Conservation (phyloP, 2,113 vertebrate genomes). For the Physeter macrocephalus region DNA sequence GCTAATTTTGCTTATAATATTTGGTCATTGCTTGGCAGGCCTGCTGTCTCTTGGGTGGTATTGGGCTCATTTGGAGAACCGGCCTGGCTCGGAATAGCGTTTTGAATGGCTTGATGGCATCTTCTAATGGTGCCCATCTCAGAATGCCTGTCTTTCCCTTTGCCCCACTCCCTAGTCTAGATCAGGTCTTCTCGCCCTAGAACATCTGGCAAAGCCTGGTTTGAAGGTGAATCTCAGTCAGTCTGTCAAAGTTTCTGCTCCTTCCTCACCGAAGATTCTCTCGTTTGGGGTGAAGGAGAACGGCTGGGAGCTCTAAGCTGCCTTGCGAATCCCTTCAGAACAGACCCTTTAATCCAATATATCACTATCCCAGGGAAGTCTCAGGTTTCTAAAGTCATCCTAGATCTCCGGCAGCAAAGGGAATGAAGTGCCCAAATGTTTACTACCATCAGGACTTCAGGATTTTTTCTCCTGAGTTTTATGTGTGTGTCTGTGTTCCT, state of each 20-base stretch:
- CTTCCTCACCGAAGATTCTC: background rate
- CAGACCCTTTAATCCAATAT: background rate
- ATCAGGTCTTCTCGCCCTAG: background rate
- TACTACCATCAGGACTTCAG: background rate
- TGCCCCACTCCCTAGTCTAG: background rate
- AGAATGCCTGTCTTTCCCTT: background rate
- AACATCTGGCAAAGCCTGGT: background rate
- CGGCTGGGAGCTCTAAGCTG: background rate
- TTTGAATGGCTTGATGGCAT: background rate
- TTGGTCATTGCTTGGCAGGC: slow-evolving; percentile 32
- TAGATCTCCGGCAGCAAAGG: background rate
- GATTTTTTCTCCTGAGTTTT: background rate
- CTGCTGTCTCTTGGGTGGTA: background rate
- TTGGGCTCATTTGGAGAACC: background rate
- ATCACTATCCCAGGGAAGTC: background rate
- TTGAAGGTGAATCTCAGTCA: background rate
- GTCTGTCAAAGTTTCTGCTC: background rate
- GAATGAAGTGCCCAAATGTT: background rate
- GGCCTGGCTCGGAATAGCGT: background rate
- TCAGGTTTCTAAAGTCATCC: background rate
- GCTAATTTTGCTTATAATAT: slow-evolving; percentile 60
- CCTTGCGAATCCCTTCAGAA: background rate
- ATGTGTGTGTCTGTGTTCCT: background rate
- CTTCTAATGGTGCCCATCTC: background rate
- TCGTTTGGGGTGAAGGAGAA: background rate